Evolutionary conservation across 1,140 invertebrate species (phyloP).

Genomic region (Tribolium castaneum): DNA sequence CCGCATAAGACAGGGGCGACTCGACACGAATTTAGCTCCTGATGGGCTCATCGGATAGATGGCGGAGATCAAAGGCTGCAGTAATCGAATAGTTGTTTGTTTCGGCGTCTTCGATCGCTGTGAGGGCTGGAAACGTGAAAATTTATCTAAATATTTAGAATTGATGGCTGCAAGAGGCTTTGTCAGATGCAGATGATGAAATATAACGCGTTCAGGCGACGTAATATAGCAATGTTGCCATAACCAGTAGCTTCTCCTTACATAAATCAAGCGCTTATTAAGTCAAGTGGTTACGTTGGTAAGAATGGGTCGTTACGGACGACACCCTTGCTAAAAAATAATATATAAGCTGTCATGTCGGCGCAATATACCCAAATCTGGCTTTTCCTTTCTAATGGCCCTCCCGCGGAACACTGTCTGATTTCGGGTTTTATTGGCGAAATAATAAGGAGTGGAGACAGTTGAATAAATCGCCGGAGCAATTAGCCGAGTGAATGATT

Average conservation of each 20-base stretch:
- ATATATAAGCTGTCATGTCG: conserved; percentile 31
- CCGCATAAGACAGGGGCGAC: conserved; percentile 34
- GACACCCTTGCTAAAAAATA: conserved; percentile 28
- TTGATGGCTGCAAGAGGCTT: conserved; percentile 27
- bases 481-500: conserved; percentile 9
- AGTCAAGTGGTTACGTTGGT: conserved; percentile 41
- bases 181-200: conserved; percentile 35
- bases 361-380: background rate
- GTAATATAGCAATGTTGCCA: conserved; percentile 41
- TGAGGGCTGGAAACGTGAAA: conserved; percentile 21
- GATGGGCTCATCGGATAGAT: conserved; percentile 44
- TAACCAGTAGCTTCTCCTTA: conserved; percentile 41
- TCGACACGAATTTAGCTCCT: conserved; percentile 34
- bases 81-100: conserved; percentile 50
- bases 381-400: background rate
- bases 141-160: conserved; percentile 42
- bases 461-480: background rate
- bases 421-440: background rate
- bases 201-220: conserved; percentile 24
- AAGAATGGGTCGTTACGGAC: conserved; percentile 40
- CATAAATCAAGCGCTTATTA: conserved; percentile 41
- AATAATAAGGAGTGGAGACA: conserved; percentile 5
- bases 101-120: conserved; percentile 18
- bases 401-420: background rate
- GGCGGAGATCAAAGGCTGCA: conserved; percentile 39